These are phyloP conservation scores for Microcebus murinus DNA, from an alignment of 2,113 vertebrate species.

Conservation along the genomic window DNA sequence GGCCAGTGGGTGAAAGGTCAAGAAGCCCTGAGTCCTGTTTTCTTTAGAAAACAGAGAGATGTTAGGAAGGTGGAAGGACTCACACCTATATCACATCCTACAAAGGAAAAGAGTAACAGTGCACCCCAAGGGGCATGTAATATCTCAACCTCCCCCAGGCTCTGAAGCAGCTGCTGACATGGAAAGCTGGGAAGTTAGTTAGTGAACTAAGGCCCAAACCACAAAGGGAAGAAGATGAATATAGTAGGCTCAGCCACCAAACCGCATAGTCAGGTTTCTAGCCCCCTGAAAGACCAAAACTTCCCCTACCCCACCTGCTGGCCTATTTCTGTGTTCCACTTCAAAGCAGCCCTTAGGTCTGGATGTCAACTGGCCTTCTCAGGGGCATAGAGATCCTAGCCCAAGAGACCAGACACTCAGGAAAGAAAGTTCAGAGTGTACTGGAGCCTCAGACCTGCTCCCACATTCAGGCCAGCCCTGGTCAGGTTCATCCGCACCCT, in stretches of 20 bases:
- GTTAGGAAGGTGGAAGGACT: background rate
- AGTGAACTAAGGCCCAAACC: constrained; percentile 3
- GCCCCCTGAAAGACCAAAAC: background rate
- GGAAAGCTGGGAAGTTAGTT: background rate
- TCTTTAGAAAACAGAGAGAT: constrained; percentile 26
- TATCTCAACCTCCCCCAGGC: background rate
- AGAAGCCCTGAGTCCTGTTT: background rate
- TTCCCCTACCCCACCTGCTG: background rate
- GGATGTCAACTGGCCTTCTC: background rate
- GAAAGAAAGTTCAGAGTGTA: constrained; percentile 18
- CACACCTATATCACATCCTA: background rate
- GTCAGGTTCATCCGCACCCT: background rate
- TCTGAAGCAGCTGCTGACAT: background rate
- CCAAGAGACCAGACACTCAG: constrained; percentile 30
- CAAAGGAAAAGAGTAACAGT: background rate
- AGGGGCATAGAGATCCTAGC: background rate
- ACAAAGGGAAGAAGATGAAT: background rate
- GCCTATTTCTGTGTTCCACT: constrained; percentile 39
- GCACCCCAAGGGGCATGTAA: background rate
- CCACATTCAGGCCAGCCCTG: background rate
- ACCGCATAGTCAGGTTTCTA: background rate
- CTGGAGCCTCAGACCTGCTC: background rate
- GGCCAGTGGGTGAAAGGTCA: background rate
- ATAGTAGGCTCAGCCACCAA: background rate
- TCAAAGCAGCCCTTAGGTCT: background rate